Evolutionary conservation across 2,888 invertebrate genomes (phyloP), one percentile per base, ranked within the genome.

Genomic region (Hydraecia micacea): DNA sequence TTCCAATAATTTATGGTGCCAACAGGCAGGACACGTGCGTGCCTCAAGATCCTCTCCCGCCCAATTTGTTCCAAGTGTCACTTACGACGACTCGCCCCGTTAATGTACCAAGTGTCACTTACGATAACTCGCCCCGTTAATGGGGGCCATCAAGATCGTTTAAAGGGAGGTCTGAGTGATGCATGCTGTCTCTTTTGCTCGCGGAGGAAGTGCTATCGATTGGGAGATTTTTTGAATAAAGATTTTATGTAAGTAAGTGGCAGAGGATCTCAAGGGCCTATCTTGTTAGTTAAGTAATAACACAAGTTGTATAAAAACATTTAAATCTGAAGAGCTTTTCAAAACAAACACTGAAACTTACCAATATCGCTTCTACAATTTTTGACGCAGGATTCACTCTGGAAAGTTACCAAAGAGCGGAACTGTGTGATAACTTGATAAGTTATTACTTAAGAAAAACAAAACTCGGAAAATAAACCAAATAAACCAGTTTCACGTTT

Each of bases 41-140:
- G 72, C 74, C 73, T 76, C 66, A 67, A 74, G 78, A 85, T 75
- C 79, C 84, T 77, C 82, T 89, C 86, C 83, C 88, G 85, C 88
- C 88, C 93, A 92, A 92, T 93, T 93, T 92, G 91, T 90, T 83
- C 86, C 84, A 88, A 93, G 91, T 92, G 92, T 92, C 93, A 91
- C 91, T 92, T 91, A 90, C 90, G 89, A 92, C 92, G 91, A 92
- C 91, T 92, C 86, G 88, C 83, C 87, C 89, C 90, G 84, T 91
- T 93, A 93, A 93, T 93, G 79, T 79, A 65, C 87, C 84, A 89
- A 93, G 91, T 93, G 93, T 92, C 93, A 91, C 91, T 92, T 91
- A 90, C 90, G 89, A 92, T 93, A 92, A 93, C 92, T 92, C 87
- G 88, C 83, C 88, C 87, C 90, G 83, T 90, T 93, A 93, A 93